Base-by-base conservation (phyloP, 2,113 vertebrate species). In the Cryptomyrus ogoouensis region DNA sequence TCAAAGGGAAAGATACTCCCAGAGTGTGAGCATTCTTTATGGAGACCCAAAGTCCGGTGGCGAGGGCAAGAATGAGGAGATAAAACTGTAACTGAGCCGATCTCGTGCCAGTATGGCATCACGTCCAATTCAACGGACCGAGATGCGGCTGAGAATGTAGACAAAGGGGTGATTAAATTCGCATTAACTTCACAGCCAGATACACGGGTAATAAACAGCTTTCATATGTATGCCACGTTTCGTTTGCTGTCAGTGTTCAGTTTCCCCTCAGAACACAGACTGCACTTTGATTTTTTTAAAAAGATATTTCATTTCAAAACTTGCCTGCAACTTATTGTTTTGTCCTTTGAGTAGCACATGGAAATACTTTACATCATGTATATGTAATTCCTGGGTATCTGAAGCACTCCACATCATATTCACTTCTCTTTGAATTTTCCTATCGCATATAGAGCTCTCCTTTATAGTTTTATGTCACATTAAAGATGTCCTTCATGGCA, bases 161-260 rank as follows among this genome's bases (percentile, higher is more conserved):
- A 62, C 49, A 49, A 58, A 66, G 58, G 52, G 39, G 13, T 56
- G 70, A 58, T 88, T 39, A 42, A 88, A 83, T 83, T 56, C 70
- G 47, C 87, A 53, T 66, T 88, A 62, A 39, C 35, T 27, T 46
- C 44, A n/a, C 86, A 24, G 66, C 47, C 35, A 62, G 58, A 89
- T 66, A 88, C 50, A 47, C 44, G 47, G 62, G 21, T 90, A 88
- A 90, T 66, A 83, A 85, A 88, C 31, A 9, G 27, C 56, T 88
- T 87, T 84, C 89, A 56, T 89, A 66, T 70, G 89, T 74, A 31
- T 12, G 44, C 70, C 53, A 66, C 52, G 85, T 91, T 91, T 88
- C 24, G 12, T 77, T 47, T 35, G 47, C 83, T 58, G 49, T 87
- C 53, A 17, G 24, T 50, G 27, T 42, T 56, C 74, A 53, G 21